These are phyloP conservation scores for Bos javanicus DNA, from an alignment of 2,113 vertebrate species.

Conservation along the genomic window DNA sequence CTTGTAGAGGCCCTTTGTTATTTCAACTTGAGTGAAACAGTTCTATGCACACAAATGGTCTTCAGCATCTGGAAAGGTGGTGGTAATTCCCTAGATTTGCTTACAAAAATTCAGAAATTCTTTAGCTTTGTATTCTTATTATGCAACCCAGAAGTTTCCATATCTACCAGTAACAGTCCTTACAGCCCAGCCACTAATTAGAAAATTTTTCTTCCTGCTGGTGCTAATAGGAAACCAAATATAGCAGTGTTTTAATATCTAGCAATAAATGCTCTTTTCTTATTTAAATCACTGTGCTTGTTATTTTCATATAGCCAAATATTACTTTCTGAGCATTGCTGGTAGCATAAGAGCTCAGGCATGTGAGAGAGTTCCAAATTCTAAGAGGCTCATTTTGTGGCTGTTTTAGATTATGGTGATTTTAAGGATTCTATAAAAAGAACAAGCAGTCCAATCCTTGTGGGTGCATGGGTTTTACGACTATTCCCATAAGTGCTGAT, in stretches of 20 bases:
- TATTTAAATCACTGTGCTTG: constrained; percentile 6
- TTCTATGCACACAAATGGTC: background rate
- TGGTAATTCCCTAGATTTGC: background rate
- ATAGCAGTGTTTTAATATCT: constrained; percentile 2
- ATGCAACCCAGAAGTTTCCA: background rate
- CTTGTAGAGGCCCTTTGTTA: background rate
- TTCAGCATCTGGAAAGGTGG: background rate
- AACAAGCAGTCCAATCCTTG: background rate
- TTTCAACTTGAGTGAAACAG: background rate
- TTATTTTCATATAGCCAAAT: constrained; percentile 36
- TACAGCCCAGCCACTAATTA: constrained; percentile 32
- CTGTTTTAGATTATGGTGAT: background rate
- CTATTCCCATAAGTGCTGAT: background rate
- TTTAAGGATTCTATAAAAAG: constrained; percentile 1
- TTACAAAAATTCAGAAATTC: background rate
- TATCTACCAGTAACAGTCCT: background rate
- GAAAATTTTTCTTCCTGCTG: constrained; percentile 33
- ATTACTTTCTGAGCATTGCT: background rate
- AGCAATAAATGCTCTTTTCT: constrained; percentile 7
- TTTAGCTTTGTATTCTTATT: background rate
- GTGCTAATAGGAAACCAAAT: constrained; percentile 43
- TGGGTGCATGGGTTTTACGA: background rate
- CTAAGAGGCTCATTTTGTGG: background rate
- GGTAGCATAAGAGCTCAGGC: background rate
- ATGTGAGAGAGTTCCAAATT: background rate